Base-by-base conservation (phyloP, 2,113 vertebrate genomes). In the Oriolus oriolus region DNA sequence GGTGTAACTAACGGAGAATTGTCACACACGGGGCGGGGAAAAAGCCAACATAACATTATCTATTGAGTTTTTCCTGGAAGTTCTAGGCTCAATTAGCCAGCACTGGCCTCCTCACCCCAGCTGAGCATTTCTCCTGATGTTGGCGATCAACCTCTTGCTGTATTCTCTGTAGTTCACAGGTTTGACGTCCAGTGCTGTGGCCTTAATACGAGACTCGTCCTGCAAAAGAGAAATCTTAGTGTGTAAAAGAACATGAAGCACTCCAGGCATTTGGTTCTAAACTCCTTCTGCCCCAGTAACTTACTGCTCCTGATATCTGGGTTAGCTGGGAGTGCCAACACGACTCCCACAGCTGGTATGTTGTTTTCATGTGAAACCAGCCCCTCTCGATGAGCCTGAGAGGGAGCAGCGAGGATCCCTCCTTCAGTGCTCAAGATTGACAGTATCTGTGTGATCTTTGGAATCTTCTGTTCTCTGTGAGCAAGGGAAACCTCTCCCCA, bases 121-220 rank as follows among this genome's bases (percentile, higher is more conserved):
- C 59, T 96, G 97, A 76, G 98, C 98, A 19, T 98, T 95, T 83
- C 97, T 99, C 93, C 98, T 98, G 96, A 99, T 99, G 98, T 96
- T 99, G 78, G 95, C 87, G 68, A 99, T 98, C 97, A 99, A 41
- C 96, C 99, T 98, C 95, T 98, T 98, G 98, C 98, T 97, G 92
- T 99, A 99, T 22, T 99, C 99, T 95, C 96, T 98, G 93, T 99
- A 98, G 97, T 99, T 99, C 75, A 99, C 98, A 0, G 99, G 99
- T 94, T 99, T 99, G 97, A 98, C 98, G 0, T 99, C 99, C 97
- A 99, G 8, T 63, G 99, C 99, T 0, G 99, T 99, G 16, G 99
- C 99, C 95, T 99, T 99, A 97, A 99, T 99, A 85, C 99, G 98
- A 91, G 99, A 99, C 65, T 99, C 99, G 35, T 99, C 99, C 99